Evolutionary conservation across 2,113 vertebrate species (phyloP), one percentile per base, ranked within the genome.

Genomic region (Anseranas semipalmata): DNA sequence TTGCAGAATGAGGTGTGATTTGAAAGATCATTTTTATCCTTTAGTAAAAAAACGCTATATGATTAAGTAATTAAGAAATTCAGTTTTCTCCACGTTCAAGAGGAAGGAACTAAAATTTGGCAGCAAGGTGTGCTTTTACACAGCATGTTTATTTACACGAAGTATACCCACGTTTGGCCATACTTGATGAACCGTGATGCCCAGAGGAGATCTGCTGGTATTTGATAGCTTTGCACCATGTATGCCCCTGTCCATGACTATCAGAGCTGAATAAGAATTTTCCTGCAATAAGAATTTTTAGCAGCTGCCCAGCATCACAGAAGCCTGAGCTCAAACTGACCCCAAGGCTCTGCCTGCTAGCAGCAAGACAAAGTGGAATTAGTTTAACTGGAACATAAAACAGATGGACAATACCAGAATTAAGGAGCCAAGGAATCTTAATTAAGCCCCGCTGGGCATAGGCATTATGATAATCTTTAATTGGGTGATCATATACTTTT

Each of bases 31-130:
- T n/a, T 43, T 87, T 94, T 62, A 82, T 48, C 56, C 74, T 67
- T 94, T 68, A 71, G 75, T 89, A 72, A 91, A 83, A 83, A 91
- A 74, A 1, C 7, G 15, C 70, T 35, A 32, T 52, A 45, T 74
- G 65, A 96, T 80, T 90, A 94, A 94, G 81, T 80, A 91, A 82
- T 82, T 96, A 95, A 94, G 78, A 83, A 70, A 91, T 45, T 71
- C 55, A 62, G 55, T 87, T 70, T 37, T 65, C 45, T 85, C 81
- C 3, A 2, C 33, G 59, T 74, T 91, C 22, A 45, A 94, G 59
- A 86, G 92, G 78, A 95, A 97, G 91, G 68, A 93, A 93, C 53
- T 76, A 73, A 73, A 62, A 83, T 74, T 39, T 91, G 90, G 87
- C 82, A 83, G 66, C 65, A 87, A 93, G 58, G 82, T 66, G 68